A percentile compares a stretch with the other conserved stretches of the same genome.
phyloP scores from a whole-genome alignment of 2,888 invertebrate genomes.

The Pristionchus fissidentatus region DNA sequence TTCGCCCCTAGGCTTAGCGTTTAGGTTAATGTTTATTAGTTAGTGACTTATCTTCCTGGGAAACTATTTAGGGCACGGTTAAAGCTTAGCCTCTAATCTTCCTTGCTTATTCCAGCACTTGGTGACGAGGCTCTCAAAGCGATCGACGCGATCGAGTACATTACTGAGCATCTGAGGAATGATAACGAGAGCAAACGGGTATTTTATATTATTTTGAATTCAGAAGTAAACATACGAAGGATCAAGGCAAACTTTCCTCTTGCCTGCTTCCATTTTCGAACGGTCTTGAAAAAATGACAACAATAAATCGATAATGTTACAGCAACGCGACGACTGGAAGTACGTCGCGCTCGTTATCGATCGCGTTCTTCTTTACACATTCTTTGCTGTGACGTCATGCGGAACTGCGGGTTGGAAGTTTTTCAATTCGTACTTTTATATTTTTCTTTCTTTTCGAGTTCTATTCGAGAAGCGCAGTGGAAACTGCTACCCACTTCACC shows the following conservation, averaged over 20 bases:
- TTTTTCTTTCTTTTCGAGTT: neutral
- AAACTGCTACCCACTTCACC: neutral
- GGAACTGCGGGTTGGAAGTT: constrained; percentile 55
- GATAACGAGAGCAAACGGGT: constrained; percentile 72
- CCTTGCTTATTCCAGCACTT: constrained; percentile 55
- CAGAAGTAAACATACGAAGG: neutral
- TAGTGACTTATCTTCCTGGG: constrained; percentile 39
- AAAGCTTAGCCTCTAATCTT: neutral
- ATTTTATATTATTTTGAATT: neutral
- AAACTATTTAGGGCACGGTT: constrained; percentile 48
- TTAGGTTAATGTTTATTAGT: too few relatives aligned
- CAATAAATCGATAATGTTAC: constrained; percentile 45
- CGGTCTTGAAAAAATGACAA: neutral
- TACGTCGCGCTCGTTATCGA: constrained; percentile 79
- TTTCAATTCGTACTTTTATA: neutral
- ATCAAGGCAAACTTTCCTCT: neutral
- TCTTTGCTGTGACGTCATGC: constrained; percentile 77
- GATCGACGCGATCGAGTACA: constrained; percentile 74
- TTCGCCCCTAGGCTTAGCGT: too few relatives aligned
- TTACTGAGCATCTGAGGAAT: constrained; percentile 71
- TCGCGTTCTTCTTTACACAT: constrained; percentile 78
- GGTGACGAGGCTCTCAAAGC: constrained; percentile 71
- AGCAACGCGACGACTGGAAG: constrained; percentile 78
- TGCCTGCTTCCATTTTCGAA: neutral
- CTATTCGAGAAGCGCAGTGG: neutral